A percentile compares a stretch with the other conserved stretches of the same genome.
Evolutionary conservation across 2,797 vertebrate species (phyloP).

Genomic region (Chromis chromis): DNA sequence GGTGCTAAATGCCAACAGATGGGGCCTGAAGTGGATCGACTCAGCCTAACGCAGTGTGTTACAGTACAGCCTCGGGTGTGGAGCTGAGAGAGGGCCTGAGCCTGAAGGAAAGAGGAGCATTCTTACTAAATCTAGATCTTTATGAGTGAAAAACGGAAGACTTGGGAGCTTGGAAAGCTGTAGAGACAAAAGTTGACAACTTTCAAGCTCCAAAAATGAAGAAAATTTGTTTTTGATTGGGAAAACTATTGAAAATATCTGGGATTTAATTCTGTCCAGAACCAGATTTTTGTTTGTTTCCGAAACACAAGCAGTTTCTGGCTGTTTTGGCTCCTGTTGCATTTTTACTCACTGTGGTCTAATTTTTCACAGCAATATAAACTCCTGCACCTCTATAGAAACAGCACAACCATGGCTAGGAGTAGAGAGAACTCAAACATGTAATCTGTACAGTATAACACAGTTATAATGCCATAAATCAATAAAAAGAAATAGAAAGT

Average conservation of each 20-base stretch:
- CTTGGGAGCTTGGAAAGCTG: conserved; percentile 2
- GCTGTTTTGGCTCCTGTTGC: no score
- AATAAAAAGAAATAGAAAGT: no score
- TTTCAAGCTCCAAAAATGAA: conserved; percentile 6
- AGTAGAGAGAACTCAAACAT: no score
- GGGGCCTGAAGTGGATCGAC: conserved; percentile 64
- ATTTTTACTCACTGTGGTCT: no score
- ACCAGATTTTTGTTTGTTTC: neutral
- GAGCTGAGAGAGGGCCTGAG: conserved; percentile 44
- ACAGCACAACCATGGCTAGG: no score
- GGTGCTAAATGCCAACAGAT: conserved; percentile 85
- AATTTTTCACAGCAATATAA: no score
- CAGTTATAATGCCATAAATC: no score
- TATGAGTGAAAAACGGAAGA: conserved; percentile 24
- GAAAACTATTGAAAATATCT: conserved; percentile 35
- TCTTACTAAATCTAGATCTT: conserved; percentile 45
- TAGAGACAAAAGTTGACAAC: conserved; percentile 3
- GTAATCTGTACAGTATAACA: no score
- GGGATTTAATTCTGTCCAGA: conserved; percentile 19
- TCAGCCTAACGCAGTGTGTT: conserved; percentile 36
- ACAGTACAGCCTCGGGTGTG: conserved; percentile 60
- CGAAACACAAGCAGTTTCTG: no score
- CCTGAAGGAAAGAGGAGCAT: conserved; percentile 45
- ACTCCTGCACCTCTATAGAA: no score
- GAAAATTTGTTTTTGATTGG: neutral